These are phyloP conservation scores for Sarcophaga carnaria DNA, from an alignment of 2,888 invertebrate genomes.

Conservation along the genomic window DNA sequence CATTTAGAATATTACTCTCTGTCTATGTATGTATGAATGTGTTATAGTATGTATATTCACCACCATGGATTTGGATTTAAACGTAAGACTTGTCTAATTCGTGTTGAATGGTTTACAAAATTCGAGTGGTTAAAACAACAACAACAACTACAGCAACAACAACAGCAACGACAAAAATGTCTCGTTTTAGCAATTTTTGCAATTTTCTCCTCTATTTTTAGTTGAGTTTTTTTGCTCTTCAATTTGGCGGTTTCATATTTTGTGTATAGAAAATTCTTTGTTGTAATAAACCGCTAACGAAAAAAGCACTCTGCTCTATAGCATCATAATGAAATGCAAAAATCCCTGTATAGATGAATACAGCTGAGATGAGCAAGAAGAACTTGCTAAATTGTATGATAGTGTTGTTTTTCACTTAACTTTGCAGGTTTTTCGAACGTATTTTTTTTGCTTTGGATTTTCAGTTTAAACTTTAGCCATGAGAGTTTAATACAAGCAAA, in stretches of 20 bases:
- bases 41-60: neutral
- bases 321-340: neutral
- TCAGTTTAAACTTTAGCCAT: constrained; percentile 10
- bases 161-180: constrained; percentile 8
- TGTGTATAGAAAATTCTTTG: constrained; percentile 14
- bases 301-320: neutral
- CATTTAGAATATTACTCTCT: neutral
- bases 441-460: neutral
- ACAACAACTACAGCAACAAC: neutral
- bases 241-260: constrained; percentile 53
- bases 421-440: constrained; percentile 29
- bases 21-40: neutral
- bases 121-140: constrained; percentile 44
- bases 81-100: constrained; percentile 61
- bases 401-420: constrained; percentile 63
- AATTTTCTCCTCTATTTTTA: neutral
- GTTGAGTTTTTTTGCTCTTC: neutral
- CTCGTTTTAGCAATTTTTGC: constrained; percentile 21
- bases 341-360: neutral
- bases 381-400: constrained; percentile 47
- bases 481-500: constrained; percentile 49
- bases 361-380: neutral
- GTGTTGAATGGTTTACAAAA: constrained; percentile 60
- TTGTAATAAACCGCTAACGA: neutral
- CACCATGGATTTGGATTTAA: constrained; percentile 22